phyloP scores from a whole-genome alignment of 1,140 invertebrate genomes.

The Schlechtendalia chinensis region DNA sequence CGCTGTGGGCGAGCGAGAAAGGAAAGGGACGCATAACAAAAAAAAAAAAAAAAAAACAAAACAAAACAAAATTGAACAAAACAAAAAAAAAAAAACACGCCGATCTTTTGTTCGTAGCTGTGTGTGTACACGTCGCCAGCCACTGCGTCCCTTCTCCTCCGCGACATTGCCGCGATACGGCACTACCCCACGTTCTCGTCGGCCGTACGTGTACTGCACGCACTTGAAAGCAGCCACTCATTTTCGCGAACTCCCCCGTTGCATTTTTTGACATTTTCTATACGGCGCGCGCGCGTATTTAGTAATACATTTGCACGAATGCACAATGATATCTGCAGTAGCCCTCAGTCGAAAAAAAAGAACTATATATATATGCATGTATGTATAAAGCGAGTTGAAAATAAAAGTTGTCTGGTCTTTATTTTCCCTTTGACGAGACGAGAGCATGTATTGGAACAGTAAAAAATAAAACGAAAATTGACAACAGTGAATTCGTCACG shows the following conservation, averaged over 20 bases:
- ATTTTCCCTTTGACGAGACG: not conserved
- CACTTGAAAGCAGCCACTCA: constrained; percentile 14
- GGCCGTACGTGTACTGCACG: not conserved
- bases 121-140: not conserved
- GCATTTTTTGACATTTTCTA: constrained; percentile 33
- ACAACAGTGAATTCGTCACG: too few relatives aligned
- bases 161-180: not conserved
- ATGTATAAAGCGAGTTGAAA: not conserved
- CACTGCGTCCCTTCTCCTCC: not conserved
- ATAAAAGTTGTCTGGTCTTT: not conserved
- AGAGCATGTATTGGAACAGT: not conserved
- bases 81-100: not conserved
- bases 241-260: not conserved
- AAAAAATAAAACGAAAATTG: not conserved
- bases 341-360: too few relatives aligned
- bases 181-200: not conserved
- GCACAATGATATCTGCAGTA: not conserved
- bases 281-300: not conserved
- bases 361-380: too few relatives aligned
- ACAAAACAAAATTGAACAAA: not conserved
- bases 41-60: constrained; percentile 21
- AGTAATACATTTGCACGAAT: too few relatives aligned
- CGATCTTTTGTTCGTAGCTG: constrained; percentile 17
- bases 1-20: too few relatives aligned
- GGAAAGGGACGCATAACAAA: constrained; percentile 3